Base-by-base conservation (phyloP, 1,140 invertebrate genomes). In the Heliconius himera region DNA sequence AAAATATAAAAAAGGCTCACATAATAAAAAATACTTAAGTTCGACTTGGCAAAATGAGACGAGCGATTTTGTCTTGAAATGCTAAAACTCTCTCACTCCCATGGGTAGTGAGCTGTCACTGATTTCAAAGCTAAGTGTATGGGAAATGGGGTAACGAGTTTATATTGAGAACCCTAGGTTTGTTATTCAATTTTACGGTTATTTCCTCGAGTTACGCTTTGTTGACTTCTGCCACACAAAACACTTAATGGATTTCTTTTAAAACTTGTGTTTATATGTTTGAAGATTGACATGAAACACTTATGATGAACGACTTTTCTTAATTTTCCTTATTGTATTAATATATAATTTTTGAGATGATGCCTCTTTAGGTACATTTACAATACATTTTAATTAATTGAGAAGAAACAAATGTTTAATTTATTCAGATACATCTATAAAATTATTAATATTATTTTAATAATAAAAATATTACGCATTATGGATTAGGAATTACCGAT, bases 131-230 rank as follows among this genome's bases (percentile, higher is more conserved):
- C 72, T 77, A 73, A 77, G 54, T 46, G 38, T 73, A 66, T n/a
- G 54, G 71, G 33, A 29, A 26, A 73, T 49, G 71, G 71, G 20
- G 36, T 73, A 78, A 78, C 36, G 70, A 71, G 22, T 78, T 73
- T 78, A 71, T 33, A 71, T 8, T 16, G 51, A 70, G 36, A 66
- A 46, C 71, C 54, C 38, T 78, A 13, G 71, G 29, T 56, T 60
- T 73, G 70, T 78, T 71, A 56, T 78, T 60, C 77, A 78, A 78
- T 78, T 73, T 78, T 73, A 73, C 77, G 77, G 77, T 73, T 73
- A 78, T 78, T 60, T 73, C 51, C 51, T 60, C 4, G 8, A 41
- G 49, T 49, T 77, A 29, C 49, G 70, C 51, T 78, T 78, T 66
- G 54, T 66, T 78, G 54, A 73, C 72, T 73, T 51, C 20, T 54